Evolutionary conservation across 2,888 invertebrate species (phyloP).

Genomic region (Dynastes grantii): DNA sequence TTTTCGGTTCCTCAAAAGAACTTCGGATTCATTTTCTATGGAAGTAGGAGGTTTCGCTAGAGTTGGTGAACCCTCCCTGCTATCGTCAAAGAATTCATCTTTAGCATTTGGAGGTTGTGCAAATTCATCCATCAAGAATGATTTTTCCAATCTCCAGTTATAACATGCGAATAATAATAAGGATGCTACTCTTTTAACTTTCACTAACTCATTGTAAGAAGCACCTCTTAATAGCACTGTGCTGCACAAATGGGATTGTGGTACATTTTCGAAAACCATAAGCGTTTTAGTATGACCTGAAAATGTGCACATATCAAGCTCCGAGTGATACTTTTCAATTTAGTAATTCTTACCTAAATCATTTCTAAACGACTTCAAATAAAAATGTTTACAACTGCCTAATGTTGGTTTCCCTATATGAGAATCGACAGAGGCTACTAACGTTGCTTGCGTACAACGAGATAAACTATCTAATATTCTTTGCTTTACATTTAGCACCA

Average conservation of each 20-base stretch:
- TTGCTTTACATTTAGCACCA: constrained; percentile 89
- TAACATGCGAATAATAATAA: constrained; percentile 89
- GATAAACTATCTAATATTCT: constrained; percentile 86
- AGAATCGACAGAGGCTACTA: constrained; percentile 91
- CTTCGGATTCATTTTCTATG: constrained; percentile 47
- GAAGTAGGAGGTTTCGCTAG: constrained; percentile 31
- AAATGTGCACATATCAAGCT: constrained; percentile 50
- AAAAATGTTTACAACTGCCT: constrained; percentile 89
- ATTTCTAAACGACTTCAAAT: constrained; percentile 75
- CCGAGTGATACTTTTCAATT: background rate
- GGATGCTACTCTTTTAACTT: constrained; percentile 87
- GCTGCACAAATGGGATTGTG: constrained; percentile 86
- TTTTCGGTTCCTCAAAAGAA: constrained; percentile 42
- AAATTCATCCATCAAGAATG: constrained; percentile 91
- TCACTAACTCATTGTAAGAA: constrained; percentile 79
- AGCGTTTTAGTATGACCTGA: constrained; percentile 84
- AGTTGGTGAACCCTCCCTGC: constrained; percentile 67
- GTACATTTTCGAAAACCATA: constrained; percentile 95
- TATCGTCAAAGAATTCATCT: constrained; percentile 69
- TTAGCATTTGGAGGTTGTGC: constrained; percentile 80
- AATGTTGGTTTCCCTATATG: constrained; percentile 86
- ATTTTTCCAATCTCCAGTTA: constrained; percentile 93
- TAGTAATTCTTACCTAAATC: constrained; percentile 68
- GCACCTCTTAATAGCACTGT: constrained; percentile 91
- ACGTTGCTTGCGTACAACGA: constrained; percentile 86